These are phyloP conservation scores for Elephas maximus DNA, from an alignment of 2,113 vertebrate species.

Conservation along the genomic window DNA sequence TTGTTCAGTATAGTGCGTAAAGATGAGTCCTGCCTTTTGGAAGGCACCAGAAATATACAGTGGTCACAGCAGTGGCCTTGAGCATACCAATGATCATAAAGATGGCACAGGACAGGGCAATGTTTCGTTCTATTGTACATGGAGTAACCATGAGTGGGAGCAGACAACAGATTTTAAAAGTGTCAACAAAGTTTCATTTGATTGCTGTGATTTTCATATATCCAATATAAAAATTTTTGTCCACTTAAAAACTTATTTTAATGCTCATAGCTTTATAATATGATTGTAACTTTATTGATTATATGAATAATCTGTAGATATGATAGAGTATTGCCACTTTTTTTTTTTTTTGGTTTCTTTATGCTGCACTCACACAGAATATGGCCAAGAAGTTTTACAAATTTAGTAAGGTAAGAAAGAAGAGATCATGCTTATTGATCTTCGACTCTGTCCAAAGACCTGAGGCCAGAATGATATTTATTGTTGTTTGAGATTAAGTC, in stretches of 20 bases:
- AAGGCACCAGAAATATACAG: not conserved
- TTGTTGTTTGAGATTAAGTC: not conserved
- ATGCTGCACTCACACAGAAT: not conserved
- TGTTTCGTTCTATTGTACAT: not conserved
- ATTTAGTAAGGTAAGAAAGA: not conserved
- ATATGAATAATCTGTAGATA: not conserved
- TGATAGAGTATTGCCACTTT: not conserved
- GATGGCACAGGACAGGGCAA: not conserved
- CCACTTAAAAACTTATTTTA: not conserved
- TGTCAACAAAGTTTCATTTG: not conserved
- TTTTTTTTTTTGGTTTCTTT: slow-evolving; percentile 30
- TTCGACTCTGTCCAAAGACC: not conserved
- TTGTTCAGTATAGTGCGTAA: not conserved
- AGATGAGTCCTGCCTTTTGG: not conserved
- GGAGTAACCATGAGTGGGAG: not conserved
- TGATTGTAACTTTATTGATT: not conserved
- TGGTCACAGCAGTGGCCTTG: not conserved
- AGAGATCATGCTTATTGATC: not conserved
- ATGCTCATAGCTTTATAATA: slow-evolving; percentile 21
- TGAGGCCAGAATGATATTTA: not conserved
- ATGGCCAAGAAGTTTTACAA: not conserved
- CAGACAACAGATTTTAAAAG: not conserved
- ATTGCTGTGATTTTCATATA: not conserved
- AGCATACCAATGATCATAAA: not conserved
- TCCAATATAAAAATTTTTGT: not conserved